Evolutionary conservation across 2,888 invertebrate species (phyloP).

Genomic region (Andricus quercusramuli): DNA sequence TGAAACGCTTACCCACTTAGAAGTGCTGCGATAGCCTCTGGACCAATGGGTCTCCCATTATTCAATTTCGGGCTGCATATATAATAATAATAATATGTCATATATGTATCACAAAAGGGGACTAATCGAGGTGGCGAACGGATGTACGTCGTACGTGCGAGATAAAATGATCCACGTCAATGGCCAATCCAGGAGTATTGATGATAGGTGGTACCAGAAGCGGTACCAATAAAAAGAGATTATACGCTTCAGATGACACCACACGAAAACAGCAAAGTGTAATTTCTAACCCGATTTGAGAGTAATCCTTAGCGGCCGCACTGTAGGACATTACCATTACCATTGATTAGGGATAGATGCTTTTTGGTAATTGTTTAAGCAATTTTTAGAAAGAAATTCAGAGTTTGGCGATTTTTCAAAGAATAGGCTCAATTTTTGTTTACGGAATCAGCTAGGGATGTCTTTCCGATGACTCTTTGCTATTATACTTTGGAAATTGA

Average conservation of each 20-base stretch:
- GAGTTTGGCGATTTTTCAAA: too few species aligned
- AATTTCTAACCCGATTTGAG: too few species aligned
- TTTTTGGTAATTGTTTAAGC: too few species aligned
- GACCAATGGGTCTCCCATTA: conserved; percentile 60
- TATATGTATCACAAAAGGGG: conserved; percentile 49
- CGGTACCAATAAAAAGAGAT: conserved; percentile 22
- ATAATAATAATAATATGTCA: conserved; percentile 47
- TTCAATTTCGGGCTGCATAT: conserved; percentile 64
- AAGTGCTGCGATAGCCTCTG: conserved; percentile 15
- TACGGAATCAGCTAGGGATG: too few species aligned
- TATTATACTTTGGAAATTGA: too few species aligned
- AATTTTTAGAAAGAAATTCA: too few species aligned
- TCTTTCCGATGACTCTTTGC: too few species aligned
- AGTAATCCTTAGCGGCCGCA: too few species aligned
- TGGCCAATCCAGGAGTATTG: conserved; percentile 62
- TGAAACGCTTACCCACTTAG: conserved; percentile 62
- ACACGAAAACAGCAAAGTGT: too few species aligned
- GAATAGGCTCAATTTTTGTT: too few species aligned
- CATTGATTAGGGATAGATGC: too few species aligned
- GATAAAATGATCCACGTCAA: conserved; percentile 61
- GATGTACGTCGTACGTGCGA: conserved; percentile 45
- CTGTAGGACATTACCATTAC: too few species aligned
- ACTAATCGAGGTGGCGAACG: conserved; percentile 56
- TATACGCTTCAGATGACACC: background rate
- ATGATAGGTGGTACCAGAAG: conserved; percentile 57